A percentile compares a stretch with the other conserved stretches of the same genome.
These are phyloP conservation scores for Acanthoscelides obtectus DNA, from an alignment of 2,888 invertebrate genomes.

Conservation along the genomic window DNA sequence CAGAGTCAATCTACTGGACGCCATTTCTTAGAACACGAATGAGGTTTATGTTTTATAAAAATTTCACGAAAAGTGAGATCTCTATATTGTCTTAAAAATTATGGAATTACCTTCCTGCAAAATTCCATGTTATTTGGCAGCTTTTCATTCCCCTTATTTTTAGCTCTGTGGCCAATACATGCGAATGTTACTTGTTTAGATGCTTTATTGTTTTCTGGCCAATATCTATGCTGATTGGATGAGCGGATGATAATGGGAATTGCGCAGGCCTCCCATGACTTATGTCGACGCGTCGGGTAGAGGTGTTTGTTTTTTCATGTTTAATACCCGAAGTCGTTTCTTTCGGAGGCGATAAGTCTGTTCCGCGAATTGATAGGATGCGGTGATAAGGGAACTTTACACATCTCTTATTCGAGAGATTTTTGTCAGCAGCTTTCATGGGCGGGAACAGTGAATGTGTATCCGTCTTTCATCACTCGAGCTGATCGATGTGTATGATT, in stretches of 20 bases:
- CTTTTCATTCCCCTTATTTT: too few relatives aligned
- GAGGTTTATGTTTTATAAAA: too few relatives aligned
- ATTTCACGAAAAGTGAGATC: too few relatives aligned
- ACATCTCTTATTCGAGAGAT: background rate
- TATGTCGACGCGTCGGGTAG: background rate
- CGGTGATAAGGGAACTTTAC: background rate
- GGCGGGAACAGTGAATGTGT: background rate
- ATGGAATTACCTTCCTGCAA: too few relatives aligned
- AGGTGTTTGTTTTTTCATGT: background rate
- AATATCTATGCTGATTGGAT: constrained; percentile 47
- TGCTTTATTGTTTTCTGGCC: constrained; percentile 43
- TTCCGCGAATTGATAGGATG: background rate
- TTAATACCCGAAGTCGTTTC: background rate
- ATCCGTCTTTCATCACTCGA: background rate
- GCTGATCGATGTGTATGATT: background rate
- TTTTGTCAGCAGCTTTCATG: background rate
- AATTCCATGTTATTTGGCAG: too few relatives aligned
- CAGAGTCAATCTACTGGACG: too few relatives aligned
- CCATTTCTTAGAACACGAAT: too few relatives aligned
- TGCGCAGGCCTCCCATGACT: background rate
- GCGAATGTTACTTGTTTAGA: background rate
- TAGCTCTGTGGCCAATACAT: constrained; percentile 37
- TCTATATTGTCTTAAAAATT: too few relatives aligned
- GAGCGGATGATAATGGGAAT: constrained; percentile 4
- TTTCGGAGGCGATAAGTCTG: background rate